These are phyloP conservation scores for Nemotelus nigrinus DNA, from an alignment of 2,888 invertebrate species.

Conservation along the genomic window DNA sequence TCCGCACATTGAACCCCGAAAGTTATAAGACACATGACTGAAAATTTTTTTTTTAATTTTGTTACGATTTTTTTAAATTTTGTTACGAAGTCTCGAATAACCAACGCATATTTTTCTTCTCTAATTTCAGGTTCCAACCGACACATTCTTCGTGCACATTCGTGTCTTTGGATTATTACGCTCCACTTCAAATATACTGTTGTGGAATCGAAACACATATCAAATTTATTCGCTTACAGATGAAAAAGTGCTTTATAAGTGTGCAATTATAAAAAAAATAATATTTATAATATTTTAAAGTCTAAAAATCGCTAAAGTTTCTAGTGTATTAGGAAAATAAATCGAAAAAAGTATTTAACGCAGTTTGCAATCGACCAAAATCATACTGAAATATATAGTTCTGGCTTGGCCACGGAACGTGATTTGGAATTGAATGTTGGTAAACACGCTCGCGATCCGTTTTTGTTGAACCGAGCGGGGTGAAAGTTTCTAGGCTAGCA, in stretches of 20 bases:
- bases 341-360: constrained; percentile 36
- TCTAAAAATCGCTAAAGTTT: too few species aligned
- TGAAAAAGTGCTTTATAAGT: constrained; percentile 50
- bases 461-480: too few species aligned
- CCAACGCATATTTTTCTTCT: neutral
- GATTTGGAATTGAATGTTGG: too few species aligned
- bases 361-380: constrained; percentile 7
- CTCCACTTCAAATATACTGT: constrained; percentile 20
- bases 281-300: constrained; percentile 15
- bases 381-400: too few species aligned
- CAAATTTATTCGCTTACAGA: constrained; percentile 35
- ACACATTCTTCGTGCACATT: constrained; percentile 24
- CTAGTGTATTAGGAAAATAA: neutral
- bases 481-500: too few species aligned
- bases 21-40: neutral
- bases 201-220: constrained; percentile 41
- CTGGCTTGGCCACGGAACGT: too few species aligned
- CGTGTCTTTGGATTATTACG: constrained; percentile 39
- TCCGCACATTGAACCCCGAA: too few species aligned
- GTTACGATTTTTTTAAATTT: neutral
- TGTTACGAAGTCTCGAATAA: neutral
- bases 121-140: constrained; percentile 23
- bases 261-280: constrained; percentile 48
- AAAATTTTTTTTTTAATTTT: neutral
- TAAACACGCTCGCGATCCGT: too few species aligned